Percentiles rank a stretch among this genome's conserved stretches.
These are phyloP conservation scores for Heterodera schachtii DNA, from an alignment of 1,140 invertebrate species.

Conservation along the genomic window DNA sequence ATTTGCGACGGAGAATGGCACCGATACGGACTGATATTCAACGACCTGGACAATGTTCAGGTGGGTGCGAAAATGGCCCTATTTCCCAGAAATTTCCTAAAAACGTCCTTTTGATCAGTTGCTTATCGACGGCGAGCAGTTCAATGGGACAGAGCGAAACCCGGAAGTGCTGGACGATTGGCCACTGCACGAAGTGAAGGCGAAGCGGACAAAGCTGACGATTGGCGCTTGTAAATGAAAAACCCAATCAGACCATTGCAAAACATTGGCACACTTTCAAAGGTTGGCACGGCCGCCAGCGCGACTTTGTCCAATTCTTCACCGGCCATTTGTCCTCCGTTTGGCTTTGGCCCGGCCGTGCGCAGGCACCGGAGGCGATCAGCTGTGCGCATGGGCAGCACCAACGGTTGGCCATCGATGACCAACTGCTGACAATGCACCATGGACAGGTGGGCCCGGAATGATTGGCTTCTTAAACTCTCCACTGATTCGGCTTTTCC, in stretches of 20 bases:
- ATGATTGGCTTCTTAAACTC: neutral
- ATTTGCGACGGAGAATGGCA: conserved; percentile 98
- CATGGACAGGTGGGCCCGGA: conserved; percentile 10
- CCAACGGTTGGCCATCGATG: conserved; percentile 38
- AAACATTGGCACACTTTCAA: conserved; percentile 73
- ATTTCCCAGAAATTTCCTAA: no score
- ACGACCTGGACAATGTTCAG: conserved; percentile 76
- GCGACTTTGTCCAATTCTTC: conserved; percentile 61
- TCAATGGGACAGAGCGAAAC: conserved; percentile 71
- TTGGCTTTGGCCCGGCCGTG: conserved; percentile 52
- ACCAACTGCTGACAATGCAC: conserved; percentile 27
- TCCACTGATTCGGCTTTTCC: neutral
- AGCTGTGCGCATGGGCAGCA: conserved; percentile 53
- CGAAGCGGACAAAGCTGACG: conserved; percentile 73
- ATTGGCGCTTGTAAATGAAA: conserved; percentile 1
- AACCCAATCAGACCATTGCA: neutral
- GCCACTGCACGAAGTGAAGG: conserved; percentile 86
- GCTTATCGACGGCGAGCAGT: conserved; percentile 78
- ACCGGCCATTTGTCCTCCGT: conserved; percentile 54
- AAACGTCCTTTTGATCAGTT: conserved; percentile 19
- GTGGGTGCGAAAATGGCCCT: neutral
- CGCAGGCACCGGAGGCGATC: conserved; percentile 49
- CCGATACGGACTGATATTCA: conserved; percentile 89
- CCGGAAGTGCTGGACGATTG: conserved; percentile 98
- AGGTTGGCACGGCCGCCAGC: conserved; percentile 81